Percentiles rank a stretch among this genome's conserved stretches.
phyloP scores from a whole-genome alignment of 2,888 invertebrate genomes.

The Caprella mutica region DNA sequence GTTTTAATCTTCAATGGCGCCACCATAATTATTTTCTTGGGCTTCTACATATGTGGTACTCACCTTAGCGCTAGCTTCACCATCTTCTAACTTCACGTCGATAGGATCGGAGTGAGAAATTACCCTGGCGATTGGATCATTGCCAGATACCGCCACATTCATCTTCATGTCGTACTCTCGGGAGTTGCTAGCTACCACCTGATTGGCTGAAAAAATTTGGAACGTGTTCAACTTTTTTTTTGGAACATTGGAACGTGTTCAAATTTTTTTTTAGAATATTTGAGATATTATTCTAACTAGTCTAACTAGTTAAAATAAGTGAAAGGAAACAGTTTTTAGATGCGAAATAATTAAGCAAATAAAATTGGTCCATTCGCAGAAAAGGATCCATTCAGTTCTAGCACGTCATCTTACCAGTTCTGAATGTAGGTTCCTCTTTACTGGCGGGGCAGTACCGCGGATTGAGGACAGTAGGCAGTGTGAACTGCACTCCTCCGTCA shows the following conservation, averaged over 20 bases:
- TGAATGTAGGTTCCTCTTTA: background rate
- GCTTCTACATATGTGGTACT: background rate
- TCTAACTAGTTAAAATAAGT: too few species aligned
- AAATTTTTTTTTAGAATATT: too few species aligned
- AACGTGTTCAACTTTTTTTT: too few species aligned
- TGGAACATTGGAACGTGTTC: too few species aligned
- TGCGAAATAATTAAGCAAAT: too few species aligned
- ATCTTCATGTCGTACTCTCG: slow-evolving; percentile 14
- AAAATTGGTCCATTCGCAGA: too few species aligned
- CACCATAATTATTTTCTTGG: too few species aligned
- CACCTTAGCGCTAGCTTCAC: slow-evolving; percentile 8
- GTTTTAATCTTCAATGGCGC: too few species aligned
- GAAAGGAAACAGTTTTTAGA: too few species aligned
- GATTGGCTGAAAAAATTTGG: background rate
- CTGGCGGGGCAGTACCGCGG: slow-evolving; percentile 17
- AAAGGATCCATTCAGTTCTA: too few species aligned
- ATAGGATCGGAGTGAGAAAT: slow-evolving; percentile 19
- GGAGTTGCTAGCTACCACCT: background rate
- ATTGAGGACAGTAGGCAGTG: slow-evolving; percentile 23
- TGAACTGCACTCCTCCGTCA: slow-evolving; percentile 23
- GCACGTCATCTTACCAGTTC: background rate
- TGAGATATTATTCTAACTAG: too few species aligned
- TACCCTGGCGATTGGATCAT: slow-evolving; percentile 12
- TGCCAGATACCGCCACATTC: slow-evolving; percentile 9
- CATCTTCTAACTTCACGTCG: slow-evolving; percentile 15